These are phyloP conservation scores for Drosophila micromelanica DNA, from an alignment of 1,140 invertebrate species.

Conservation along the genomic window DNA sequence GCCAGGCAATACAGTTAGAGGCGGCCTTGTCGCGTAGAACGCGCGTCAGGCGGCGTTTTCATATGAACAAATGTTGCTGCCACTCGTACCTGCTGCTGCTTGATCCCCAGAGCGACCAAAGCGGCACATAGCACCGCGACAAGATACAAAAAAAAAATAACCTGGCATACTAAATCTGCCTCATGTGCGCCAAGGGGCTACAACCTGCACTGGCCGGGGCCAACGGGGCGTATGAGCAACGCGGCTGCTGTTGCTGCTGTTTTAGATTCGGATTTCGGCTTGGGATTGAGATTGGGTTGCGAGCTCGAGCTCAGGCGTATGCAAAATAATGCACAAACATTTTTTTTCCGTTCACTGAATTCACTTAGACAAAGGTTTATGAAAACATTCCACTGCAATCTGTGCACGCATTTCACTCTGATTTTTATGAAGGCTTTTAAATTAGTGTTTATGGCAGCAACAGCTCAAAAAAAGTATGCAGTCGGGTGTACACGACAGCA, in stretches of 20 bases:
- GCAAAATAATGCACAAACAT: constrained; percentile 67
- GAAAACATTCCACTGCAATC: constrained; percentile 44
- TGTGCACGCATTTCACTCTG: constrained; percentile 36
- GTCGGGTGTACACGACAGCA: too few relatives aligned
- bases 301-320: constrained; percentile 34
- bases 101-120: constrained; percentile 57
- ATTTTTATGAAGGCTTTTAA: constrained; percentile 55
- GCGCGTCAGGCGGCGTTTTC: constrained; percentile 44
- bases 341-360: constrained; percentile 65
- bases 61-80: constrained; percentile 72
- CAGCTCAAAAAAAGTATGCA: neutral
- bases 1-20: constrained; percentile 65
- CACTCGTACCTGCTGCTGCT: constrained; percentile 35
- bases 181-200: constrained; percentile 68
- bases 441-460: constrained; percentile 49
- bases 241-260: constrained; percentile 12
- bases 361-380: constrained; percentile 61
- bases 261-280: constrained; percentile 39
- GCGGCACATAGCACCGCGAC: constrained; percentile 56
- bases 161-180: constrained; percentile 72
- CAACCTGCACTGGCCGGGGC: constrained; percentile 19
- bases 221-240: constrained; percentile 73
- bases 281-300: constrained; percentile 6
- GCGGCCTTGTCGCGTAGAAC: constrained; percentile 5
- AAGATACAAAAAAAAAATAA: constrained; percentile 78